Evolutionary conservation across 2,888 invertebrate species (phyloP), one percentile per base, ranked within the genome.

Genomic region (Pristionchus fissidentatus): DNA sequence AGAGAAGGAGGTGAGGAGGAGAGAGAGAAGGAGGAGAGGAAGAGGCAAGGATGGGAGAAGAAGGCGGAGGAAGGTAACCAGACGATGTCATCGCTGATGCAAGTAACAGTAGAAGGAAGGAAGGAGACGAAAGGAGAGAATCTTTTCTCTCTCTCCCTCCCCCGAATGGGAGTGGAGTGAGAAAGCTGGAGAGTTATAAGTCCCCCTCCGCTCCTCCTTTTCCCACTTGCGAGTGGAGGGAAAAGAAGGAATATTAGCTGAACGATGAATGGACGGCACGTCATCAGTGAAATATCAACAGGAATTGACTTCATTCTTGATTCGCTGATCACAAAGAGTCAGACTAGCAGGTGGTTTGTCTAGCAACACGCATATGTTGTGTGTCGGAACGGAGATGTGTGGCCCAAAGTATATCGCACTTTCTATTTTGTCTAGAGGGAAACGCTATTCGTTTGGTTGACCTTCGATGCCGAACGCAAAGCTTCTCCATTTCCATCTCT

Each of bases 131-230:
- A 70, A 70, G 70, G 43, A 26, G 41, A 70, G 41, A 41, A 26
- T 70, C n/a, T n/a, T n/a, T n/a, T n/a, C n/a, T n/a, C n/a, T n/a
- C n/a, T n/a, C 70, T 32, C 55, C 70, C 41, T 70, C 70, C 70
- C 70, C 3, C 70, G 41, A 70, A n/a, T 38, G 70, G 43, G 43
- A 38, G 66, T 32, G 66, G n/a, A 38, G 66, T 22, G n/a, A 43
- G 41, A 26, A 26, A 70, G 41, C 70, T 70, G 70, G 41, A 70
- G 62, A 66, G 62, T 66, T 22, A 66, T 70, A 70, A 70, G 70
- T 26, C 41, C 70, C 43, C 43, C 70, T 70, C 26, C 43, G 22
- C 26, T 70, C 38, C 19, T 32, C 38, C 22, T 70, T 41, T 70
- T 41, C 70, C 41, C 43, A 41, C 70, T 70, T 41, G 35, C 38